Evolutionary conservation across 2,888 invertebrate species (phyloP).

Genomic region (Tipula vernalis): DNA sequence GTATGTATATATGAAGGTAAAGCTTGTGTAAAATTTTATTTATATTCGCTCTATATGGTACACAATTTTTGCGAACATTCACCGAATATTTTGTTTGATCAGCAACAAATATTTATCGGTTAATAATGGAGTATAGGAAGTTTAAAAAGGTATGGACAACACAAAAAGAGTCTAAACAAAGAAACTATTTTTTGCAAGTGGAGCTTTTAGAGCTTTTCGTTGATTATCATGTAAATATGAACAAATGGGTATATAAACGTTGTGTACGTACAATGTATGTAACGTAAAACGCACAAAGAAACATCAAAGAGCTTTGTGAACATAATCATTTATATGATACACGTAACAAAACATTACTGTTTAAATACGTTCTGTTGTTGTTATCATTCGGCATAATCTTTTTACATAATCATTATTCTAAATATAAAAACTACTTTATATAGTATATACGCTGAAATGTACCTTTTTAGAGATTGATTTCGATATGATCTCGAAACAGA

Average conservation of each 20-base stretch:
- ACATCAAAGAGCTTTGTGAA: not conserved
- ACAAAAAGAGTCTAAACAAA: too few species aligned
- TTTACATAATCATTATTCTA: not conserved
- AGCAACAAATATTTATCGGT: not conserved
- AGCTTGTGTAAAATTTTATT: not conserved
- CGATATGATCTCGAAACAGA: not conserved
- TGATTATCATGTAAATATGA: not conserved
- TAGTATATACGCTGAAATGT: not conserved
- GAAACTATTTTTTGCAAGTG: not conserved
- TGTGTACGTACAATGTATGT: not conserved
- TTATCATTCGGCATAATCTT: not conserved
- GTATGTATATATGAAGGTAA: not conserved
- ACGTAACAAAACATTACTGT: not conserved
- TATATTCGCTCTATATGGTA: not conserved
- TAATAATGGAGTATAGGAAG: not conserved
- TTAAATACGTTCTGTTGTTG: not conserved
- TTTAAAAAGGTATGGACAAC: not conserved
- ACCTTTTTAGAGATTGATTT: not conserved
- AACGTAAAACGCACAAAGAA: not conserved
- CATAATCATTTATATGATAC: not conserved
- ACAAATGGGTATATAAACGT: not conserved
- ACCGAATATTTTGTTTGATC: not conserved
- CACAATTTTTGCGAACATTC: not conserved
- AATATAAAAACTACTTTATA: not conserved
- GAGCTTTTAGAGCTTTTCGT: not conserved